Evolutionary conservation across 2,888 invertebrate species (phyloP).

Genomic region (Leucozona laternaria): DNA sequence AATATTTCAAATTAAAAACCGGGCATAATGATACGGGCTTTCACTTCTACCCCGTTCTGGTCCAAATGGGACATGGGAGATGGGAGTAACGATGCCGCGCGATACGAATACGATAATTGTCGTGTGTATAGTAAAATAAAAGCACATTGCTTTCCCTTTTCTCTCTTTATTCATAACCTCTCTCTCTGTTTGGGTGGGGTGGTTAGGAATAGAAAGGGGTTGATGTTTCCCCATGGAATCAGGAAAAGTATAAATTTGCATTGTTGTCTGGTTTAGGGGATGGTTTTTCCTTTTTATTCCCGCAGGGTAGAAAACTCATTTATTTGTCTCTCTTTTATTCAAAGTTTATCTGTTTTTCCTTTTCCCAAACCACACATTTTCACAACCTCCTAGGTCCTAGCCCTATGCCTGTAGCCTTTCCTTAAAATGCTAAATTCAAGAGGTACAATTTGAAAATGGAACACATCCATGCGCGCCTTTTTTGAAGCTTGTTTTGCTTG

Average conservation of each 20-base stretch:
- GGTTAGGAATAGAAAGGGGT: not conserved
- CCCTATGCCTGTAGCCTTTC: not conserved
- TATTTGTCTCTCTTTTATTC: slow-evolving; percentile 32
- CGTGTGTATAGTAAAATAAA: slow-evolving; percentile 56
- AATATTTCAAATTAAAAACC: not conserved
- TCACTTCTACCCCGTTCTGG: not conserved
- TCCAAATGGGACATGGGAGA: not conserved
- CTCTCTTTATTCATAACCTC: not conserved
- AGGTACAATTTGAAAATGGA: slow-evolving; percentile 54
- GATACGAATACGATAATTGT: slow-evolving; percentile 55
- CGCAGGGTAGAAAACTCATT: slow-evolving; percentile 47
- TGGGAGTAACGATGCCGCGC: slow-evolving; percentile 56
- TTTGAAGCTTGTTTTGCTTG: slow-evolving; percentile 14
- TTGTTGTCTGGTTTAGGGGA: slow-evolving; percentile 53
- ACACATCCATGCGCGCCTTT: slow-evolving; percentile 68
- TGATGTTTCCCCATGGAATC: slow-evolving; percentile 2
- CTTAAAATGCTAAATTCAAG: slow-evolving; percentile 23
- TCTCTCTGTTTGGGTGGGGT: not conserved
- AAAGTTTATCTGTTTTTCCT: slow-evolving; percentile 16
- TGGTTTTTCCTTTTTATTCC: slow-evolving; percentile 19
- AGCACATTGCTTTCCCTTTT: slow-evolving; percentile 36
- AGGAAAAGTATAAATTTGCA: slow-evolving; percentile 15
- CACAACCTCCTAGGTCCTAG: not conserved
- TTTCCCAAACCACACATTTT: not conserved
- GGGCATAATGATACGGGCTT: not conserved